phyloP scores from a whole-genome alignment of 2,113 vertebrate genomes.

The Dromaius novaehollandiae region DNA sequence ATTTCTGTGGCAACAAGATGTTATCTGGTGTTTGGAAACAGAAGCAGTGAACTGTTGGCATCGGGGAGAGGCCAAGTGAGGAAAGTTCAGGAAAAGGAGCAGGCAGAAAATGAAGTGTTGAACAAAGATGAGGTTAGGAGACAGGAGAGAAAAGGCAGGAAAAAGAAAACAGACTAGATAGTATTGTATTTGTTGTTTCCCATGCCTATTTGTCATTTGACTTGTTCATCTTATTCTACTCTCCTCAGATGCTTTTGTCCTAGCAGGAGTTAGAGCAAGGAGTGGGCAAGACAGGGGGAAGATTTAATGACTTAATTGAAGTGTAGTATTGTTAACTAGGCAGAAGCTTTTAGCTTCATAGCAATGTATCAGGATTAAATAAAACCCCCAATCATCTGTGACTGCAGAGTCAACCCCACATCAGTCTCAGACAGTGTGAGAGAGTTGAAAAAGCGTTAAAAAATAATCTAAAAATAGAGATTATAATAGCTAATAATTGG shows the following conservation, averaged over 20 bases:
- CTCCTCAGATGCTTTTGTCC: background rate
- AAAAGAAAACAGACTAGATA: background rate
- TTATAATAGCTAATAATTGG: background rate
- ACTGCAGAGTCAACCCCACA: background rate
- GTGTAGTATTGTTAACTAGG: background rate
- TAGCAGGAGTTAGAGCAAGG: background rate
- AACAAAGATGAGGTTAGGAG: background rate
- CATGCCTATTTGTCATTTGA: background rate
- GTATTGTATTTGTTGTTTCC: background rate
- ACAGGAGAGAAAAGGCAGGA: background rate
- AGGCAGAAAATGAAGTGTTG: background rate
- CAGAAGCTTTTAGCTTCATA: background rate
- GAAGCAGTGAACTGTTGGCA: background rate
- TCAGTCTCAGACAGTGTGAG: background rate
- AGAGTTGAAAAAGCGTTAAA: background rate
- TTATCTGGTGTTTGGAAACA: background rate
- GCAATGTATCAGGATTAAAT: background rate
- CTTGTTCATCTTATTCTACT: background rate
- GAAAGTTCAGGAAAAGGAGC: background rate
- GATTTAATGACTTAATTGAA: conserved; percentile 27
- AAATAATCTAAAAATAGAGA: background rate
- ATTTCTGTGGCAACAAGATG: background rate
- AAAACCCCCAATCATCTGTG: background rate
- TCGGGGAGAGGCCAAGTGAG: background rate
- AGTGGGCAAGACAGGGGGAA: background rate